Evolutionary conservation across 2,888 invertebrate species (phyloP).

Genomic region (Trichopoda pennipes): DNA sequence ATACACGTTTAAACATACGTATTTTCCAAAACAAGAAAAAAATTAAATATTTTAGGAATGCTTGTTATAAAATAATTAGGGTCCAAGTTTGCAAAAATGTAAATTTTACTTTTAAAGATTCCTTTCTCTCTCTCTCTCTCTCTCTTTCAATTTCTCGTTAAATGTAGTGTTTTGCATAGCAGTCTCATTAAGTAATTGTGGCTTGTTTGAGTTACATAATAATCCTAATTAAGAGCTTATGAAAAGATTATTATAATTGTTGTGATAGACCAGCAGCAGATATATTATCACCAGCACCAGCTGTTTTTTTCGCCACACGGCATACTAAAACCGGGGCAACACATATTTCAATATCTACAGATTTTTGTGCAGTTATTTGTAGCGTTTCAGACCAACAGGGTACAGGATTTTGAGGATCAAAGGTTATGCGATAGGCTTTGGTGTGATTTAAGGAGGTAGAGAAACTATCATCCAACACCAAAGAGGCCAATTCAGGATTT

Average conservation of each 20-base stretch:
- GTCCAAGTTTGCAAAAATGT: slow-evolving; percentile 24
- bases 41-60: slow-evolving; percentile 40
- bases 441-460: slow-evolving; percentile 84
- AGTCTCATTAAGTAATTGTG: slow-evolving; percentile 62
- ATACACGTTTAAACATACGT: slow-evolving; percentile 31
- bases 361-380: slow-evolving; percentile 68
- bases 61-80: slow-evolving; percentile 5
- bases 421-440: slow-evolving; percentile 83
- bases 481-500: slow-evolving; percentile 80
- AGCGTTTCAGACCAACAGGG: slow-evolving; percentile 90
- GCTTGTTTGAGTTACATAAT: slow-evolving; percentile 41
- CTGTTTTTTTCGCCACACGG: slow-evolving; percentile 89
- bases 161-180: slow-evolving; percentile 10
- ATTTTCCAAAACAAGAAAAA: slow-evolving; percentile 23
- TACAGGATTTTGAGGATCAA: slow-evolving; percentile 87
- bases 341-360: slow-evolving; percentile 84
- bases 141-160: background rate
- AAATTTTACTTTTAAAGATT: background rate
- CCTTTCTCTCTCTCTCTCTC: background rate
- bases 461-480: slow-evolving; percentile 92
- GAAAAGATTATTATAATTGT: slow-evolving; percentile 81
- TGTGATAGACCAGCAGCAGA: slow-evolving; percentile 92
- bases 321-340: slow-evolving; percentile 92
- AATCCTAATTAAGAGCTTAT: slow-evolving; percentile 14
- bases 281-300: slow-evolving; percentile 93